phyloP scores from a whole-genome alignment of 2,888 invertebrate genomes.

The Tolmerus cingulatus region DNA sequence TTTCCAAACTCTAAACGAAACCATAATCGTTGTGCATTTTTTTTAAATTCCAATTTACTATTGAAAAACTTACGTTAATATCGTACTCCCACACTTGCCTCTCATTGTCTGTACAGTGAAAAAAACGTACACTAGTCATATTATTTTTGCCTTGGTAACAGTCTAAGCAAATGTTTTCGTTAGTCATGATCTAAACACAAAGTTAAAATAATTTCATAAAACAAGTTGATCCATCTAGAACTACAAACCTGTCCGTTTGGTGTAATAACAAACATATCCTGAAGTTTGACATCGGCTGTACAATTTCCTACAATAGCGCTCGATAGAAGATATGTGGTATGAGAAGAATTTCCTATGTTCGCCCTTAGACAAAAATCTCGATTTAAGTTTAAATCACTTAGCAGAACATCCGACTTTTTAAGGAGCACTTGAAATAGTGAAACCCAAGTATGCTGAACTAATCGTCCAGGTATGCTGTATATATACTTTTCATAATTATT shows the following conservation, averaged over 20 bases:
- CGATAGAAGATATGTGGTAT: slow-evolving; percentile 52
- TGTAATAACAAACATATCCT: slow-evolving; percentile 76
- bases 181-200: slow-evolving; percentile 73
- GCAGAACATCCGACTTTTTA: slow-evolving; percentile 53
- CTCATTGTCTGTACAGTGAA: slow-evolving; percentile 55
- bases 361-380: slow-evolving; percentile 59
- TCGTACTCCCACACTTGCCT: slow-evolving; percentile 61
- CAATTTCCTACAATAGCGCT: slow-evolving; percentile 59
- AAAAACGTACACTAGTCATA: slow-evolving; percentile 55
- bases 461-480: slow-evolving; percentile 56
- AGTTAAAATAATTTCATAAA: background rate
- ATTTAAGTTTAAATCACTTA: slow-evolving; percentile 55
- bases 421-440: slow-evolving; percentile 56
- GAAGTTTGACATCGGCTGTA: slow-evolving; percentile 55
- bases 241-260: slow-evolving; percentile 64
- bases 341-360: slow-evolving; percentile 54
- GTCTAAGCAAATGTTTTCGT: slow-evolving; percentile 87
- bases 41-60: too few relatives aligned
- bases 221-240: background rate
- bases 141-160: slow-evolving; percentile 63
- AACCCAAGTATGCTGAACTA: slow-evolving; percentile 54
- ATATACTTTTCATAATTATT: slow-evolving; percentile 56
- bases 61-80: slow-evolving; percentile 56
- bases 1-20: slow-evolving; percentile 58
- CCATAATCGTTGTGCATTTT: too few relatives aligned